Conservation (phyloP, 2,888 invertebrate genomes). For the Ectropis crepuscularia region DNA sequence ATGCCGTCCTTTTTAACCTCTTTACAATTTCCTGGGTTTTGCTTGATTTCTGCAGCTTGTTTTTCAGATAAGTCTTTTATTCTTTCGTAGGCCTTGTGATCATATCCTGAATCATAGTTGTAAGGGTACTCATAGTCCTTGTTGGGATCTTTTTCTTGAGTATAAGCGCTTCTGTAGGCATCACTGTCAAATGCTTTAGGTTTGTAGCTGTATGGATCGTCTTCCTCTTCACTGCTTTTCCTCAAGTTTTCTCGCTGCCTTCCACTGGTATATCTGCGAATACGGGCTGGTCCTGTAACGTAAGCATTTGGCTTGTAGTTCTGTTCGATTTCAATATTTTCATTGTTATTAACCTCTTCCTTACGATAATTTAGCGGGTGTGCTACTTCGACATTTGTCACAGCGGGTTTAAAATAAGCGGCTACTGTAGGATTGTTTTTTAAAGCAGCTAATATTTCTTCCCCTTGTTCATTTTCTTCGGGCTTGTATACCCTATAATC, state of each 20-base stretch:
- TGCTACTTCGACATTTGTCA: constrained; percentile 74
- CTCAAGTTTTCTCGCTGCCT: constrained; percentile 69
- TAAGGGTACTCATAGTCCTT: constrained; percentile 80
- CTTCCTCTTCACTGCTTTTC: constrained; percentile 67
- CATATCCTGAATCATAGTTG: constrained; percentile 79
- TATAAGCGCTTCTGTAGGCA: constrained; percentile 73
- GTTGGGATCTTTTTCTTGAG: constrained; percentile 68
- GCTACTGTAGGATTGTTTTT: constrained; percentile 77
- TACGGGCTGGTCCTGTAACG: constrained; percentile 75
- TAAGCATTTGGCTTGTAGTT: constrained; percentile 81
- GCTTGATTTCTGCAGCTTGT: constrained; percentile 86
- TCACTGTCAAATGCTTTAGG: constrained; percentile 81
- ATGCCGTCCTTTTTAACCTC: constrained; percentile 87
- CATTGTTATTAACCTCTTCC: constrained; percentile 61
- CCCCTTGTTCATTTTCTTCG: constrained; percentile 72
- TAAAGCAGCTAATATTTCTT: constrained; percentile 73
- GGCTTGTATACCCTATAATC: constrained; percentile 79
- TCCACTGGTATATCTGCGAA: constrained; percentile 80
- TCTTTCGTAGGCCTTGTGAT: constrained; percentile 82
- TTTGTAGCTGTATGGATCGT: constrained; percentile 82
- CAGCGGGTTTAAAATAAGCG: constrained; percentile 74
- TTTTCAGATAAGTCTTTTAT: constrained; percentile 86
- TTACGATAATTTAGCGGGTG: constrained; percentile 75
- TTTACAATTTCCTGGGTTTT: constrained; percentile 87
- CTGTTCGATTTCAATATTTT: constrained; percentile 67